Evolutionary conservation across 2,888 invertebrate genomes (phyloP).

Genomic region (Troides helena): DNA sequence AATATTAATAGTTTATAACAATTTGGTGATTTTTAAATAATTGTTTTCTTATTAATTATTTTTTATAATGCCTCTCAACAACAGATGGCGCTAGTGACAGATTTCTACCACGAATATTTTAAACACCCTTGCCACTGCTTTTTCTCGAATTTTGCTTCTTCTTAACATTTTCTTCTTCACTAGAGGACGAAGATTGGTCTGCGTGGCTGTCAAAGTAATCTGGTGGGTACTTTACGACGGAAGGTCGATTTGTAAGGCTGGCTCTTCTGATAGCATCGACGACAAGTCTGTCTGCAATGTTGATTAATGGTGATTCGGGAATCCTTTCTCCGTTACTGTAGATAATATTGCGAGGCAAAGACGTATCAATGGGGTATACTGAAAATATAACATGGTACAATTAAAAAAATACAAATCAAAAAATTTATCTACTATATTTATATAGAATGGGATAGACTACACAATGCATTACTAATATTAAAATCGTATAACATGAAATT

Average conservation of each 20-base stretch:
- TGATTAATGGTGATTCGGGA: slow-evolving; percentile 52
- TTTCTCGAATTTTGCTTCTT: slow-evolving; percentile 32
- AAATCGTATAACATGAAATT: too few species aligned
- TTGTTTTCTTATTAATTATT: background rate
- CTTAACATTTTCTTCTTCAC: slow-evolving; percentile 55
- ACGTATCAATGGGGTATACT: slow-evolving; percentile 55
- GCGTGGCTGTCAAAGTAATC: slow-evolving; percentile 63
- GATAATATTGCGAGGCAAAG: slow-evolving; percentile 49
- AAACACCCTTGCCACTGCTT: slow-evolving; percentile 39
- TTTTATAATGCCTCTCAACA: background rate
- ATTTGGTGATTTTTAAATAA: background rate
- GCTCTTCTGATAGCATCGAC: slow-evolving; percentile 68
- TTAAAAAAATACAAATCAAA: background rate
- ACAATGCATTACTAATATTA: too few species aligned
- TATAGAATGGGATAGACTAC: background rate
- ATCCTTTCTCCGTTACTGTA: slow-evolving; percentile 47
- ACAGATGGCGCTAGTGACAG: slow-evolving; percentile 10
- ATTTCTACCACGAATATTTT: slow-evolving; percentile 14
- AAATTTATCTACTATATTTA: too few species aligned
- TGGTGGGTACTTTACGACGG: slow-evolving; percentile 65
- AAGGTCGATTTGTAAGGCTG: slow-evolving; percentile 63
- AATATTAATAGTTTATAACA: background rate
- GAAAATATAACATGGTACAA: slow-evolving; percentile 40
- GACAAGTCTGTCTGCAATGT: slow-evolving; percentile 64
- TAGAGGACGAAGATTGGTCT: slow-evolving; percentile 62